Conservation (phyloP, 2,888 invertebrate genomes). For the Celastrina argiolus region DNA sequence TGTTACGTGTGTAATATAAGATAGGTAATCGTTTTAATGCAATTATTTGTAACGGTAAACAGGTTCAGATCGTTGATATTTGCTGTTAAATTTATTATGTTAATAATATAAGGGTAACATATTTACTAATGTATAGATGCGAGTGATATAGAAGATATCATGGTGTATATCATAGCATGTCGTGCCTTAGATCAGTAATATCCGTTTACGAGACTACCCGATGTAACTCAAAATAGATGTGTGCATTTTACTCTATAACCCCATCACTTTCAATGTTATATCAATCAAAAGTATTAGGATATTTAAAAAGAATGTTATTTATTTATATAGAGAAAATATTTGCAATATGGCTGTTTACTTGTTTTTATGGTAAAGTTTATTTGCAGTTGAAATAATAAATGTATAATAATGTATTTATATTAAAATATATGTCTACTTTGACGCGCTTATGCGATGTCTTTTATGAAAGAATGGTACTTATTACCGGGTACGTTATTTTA, state of each 20-base stretch:
- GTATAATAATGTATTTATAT: conserved; percentile 33
- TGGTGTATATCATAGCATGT: conserved; percentile 52
- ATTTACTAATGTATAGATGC: conserved; percentile 49
- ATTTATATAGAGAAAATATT: conserved; percentile 46
- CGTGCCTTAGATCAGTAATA: conserved; percentile 74
- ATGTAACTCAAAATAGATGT: conserved; percentile 48
- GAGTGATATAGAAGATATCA: conserved; percentile 67
- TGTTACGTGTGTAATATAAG: conserved; percentile 66
- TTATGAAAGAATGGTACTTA: conserved; percentile 66
- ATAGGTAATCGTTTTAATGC: conserved; percentile 65
- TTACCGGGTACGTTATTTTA: conserved; percentile 73
- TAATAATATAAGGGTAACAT: conserved; percentile 58
- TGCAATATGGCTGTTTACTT: conserved; percentile 69
- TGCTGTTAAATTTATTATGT: conserved; percentile 68
- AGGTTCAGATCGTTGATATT: conserved; percentile 65
- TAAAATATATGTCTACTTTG: conserved; percentile 38
- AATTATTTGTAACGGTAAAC: conserved; percentile 56
- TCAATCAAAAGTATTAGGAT: conserved; percentile 40
- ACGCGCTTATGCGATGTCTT: conserved; percentile 54
- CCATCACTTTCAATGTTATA: conserved; percentile 45
- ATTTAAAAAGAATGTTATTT: conserved; percentile 48
- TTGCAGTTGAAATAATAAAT: conserved; percentile 54
- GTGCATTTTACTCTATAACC: conserved; percentile 49
- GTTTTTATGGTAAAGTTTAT: conserved; percentile 64
- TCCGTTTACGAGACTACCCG: conserved; percentile 47